Evolutionary conservation across 2,888 invertebrate species (phyloP), one percentile per base, ranked within the genome.

Genomic region (Balanococcus diminutus): DNA sequence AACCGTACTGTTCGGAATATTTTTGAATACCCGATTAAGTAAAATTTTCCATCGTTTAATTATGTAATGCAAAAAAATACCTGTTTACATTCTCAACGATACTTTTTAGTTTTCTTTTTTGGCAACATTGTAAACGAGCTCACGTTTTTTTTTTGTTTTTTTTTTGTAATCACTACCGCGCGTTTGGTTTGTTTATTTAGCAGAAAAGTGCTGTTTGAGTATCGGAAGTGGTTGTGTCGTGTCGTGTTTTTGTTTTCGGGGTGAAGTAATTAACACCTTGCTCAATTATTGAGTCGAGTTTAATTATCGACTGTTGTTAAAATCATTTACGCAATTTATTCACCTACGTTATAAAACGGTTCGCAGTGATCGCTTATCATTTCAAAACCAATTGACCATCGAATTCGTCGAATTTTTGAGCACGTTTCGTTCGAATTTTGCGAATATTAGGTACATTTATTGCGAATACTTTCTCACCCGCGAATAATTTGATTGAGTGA

Each of bases 51-150:
- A 31, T 67, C 5, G 11, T 28, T 14, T 28, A 51, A 19, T 51
- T 51, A 51, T 2, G 8, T n/a, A 19, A n/a, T 5, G 0, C 4
- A 51, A 51, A 51, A 19, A 51, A 51, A 51, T 3, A 51, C 19
- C 3, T 51, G 42, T 51, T 51, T n/a, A 19, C 51, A 5, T 51
- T 19, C 6, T 1, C 67, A 28, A 67, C 75, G 75, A 75, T 6
- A 16, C 2, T 67, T 75, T 75, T 75, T 75, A 1, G 22, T 32
- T 28, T 8, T 32, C 6, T 2, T 1, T 2, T 28, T 1, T 75
- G 67, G 32, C 75, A 75, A 75, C 75, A 75, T 28, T 75, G 75
- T 75, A 32, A 75, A n/a, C 75, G n/a, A 32, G 75, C 32, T 75
- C 36, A 36, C 36, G 28, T 25, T 75, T 75, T 51, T 51, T 51